A percentile compares a stretch with the other conserved stretches of the same genome.
Conservation (phyloP, 2,888 invertebrate genomes). For the Sycophila texana region DNA sequence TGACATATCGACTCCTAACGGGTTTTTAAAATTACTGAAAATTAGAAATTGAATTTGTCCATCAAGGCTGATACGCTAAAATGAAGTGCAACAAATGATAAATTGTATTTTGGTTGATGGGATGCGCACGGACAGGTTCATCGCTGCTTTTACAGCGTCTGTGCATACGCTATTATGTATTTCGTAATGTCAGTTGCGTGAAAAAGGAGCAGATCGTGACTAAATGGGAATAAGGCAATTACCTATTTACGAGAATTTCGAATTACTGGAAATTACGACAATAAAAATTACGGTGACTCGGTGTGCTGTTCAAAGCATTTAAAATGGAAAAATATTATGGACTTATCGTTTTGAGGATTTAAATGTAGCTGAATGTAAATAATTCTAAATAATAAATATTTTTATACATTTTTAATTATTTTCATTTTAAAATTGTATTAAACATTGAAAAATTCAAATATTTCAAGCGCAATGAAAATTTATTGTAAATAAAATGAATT, state of each 20-base stretch:
- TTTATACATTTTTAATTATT: too few species aligned
- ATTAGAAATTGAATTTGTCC: slow-evolving; percentile 21
- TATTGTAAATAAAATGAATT: too few species aligned
- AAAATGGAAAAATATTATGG: background rate
- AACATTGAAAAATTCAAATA: too few species aligned
- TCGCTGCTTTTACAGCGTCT: background rate
- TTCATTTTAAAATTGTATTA: too few species aligned
- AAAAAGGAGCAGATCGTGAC: background rate
- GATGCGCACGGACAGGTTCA: background rate
- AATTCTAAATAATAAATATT: background rate
- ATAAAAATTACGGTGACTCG: background rate
- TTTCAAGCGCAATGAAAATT: too few species aligned
- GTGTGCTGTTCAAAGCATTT: too few species aligned
- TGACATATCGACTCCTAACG: background rate
- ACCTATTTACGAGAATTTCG: too few species aligned
- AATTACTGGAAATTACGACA: too few species aligned
- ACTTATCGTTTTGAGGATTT: background rate
- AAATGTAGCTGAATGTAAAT: background rate
- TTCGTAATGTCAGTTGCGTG: background rate
- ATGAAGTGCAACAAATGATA: slow-evolving; percentile 20
- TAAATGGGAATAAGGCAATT: background rate
- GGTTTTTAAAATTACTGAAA: slow-evolving; percentile 9
- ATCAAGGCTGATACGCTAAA: slow-evolving; percentile 14
- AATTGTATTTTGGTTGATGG: slow-evolving; percentile 8
- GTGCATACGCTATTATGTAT: background rate